phyloP scores from a whole-genome alignment of 2,888 invertebrate species.

The Phortica okadai region DNA sequence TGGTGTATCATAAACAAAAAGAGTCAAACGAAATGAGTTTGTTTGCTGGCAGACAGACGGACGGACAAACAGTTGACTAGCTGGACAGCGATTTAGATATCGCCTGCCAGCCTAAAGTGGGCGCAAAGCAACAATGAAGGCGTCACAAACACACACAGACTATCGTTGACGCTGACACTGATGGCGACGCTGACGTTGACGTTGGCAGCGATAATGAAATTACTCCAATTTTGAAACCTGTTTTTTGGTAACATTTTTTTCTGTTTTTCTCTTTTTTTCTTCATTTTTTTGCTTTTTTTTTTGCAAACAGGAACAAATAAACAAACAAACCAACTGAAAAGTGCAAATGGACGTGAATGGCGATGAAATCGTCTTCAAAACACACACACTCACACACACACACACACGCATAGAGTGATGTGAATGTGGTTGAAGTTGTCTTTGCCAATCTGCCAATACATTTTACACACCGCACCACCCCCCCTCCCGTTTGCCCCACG shows the following conservation, averaged over 20 bases:
- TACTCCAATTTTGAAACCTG: conserved; percentile 72
- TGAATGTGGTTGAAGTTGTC: conserved; percentile 1
- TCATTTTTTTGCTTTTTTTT: conserved; percentile 58
- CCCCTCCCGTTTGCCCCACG: background rate
- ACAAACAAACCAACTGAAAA: conserved; percentile 44
- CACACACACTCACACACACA: conserved; percentile 42
- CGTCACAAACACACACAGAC: background rate
- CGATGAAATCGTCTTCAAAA: conserved; percentile 68
- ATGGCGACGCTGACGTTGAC: conserved; percentile 21
- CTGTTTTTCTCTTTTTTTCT: too few relatives aligned
- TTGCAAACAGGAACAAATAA: conserved; percentile 64
- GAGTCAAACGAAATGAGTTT: too few relatives aligned
- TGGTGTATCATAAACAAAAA: background rate
- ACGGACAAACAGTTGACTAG: too few relatives aligned
- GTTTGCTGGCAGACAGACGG: background rate
- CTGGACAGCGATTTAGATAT: too few relatives aligned
- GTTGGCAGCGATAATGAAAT: conserved; percentile 57
- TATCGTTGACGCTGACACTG: background rate
- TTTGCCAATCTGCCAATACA: conserved; percentile 7
- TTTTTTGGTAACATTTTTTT: conserved; percentile 53
- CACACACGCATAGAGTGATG: background rate
- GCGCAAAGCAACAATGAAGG: too few relatives aligned
- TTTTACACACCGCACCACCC: background rate
- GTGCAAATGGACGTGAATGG: conserved; percentile 67
- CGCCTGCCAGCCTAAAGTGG: too few relatives aligned